Conservation (phyloP, 2,113 vertebrate genomes). For the Otocyon megalotis region DNA sequence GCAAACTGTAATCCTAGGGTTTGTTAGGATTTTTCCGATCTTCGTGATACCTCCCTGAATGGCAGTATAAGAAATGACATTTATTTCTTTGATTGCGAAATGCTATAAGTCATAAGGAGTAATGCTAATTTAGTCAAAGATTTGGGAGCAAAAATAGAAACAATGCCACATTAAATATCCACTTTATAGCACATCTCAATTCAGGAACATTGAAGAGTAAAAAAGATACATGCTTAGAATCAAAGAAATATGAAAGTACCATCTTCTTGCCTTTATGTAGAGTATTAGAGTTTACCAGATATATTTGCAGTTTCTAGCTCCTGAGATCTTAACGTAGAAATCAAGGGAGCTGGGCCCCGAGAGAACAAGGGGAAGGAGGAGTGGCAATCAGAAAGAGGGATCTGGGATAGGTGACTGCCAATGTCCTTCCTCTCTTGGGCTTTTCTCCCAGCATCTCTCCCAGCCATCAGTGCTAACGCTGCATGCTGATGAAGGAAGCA, state of each 20-base stretch:
- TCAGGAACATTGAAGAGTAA: constrained; percentile 9
- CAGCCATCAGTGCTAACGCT: neutral
- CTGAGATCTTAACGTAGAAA: neutral
- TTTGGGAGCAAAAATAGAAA: neutral
- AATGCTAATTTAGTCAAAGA: neutral
- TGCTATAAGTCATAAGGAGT: neutral
- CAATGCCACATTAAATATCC: neutral
- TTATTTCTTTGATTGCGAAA: constrained; percentile 26
- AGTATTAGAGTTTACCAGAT: neutral
- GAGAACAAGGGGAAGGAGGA: neutral
- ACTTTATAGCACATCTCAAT: neutral
- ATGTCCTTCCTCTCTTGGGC: neutral
- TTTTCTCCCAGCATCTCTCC: neutral
- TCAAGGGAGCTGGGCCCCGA: neutral
- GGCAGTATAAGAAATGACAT: neutral
- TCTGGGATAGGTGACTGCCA: neutral
- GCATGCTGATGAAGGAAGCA: neutral
- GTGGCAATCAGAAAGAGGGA: neutral
- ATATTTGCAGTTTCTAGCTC: neutral
- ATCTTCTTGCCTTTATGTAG: neutral
- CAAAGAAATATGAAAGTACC: neutral
- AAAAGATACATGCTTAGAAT: neutral
- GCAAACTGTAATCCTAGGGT: constrained; percentile 35
- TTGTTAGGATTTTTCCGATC: constrained; percentile 52
- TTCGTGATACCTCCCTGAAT: constrained; percentile 3